Base-by-base conservation (phyloP, 2,888 invertebrate genomes). In the Drosophila lacicola region DNA sequence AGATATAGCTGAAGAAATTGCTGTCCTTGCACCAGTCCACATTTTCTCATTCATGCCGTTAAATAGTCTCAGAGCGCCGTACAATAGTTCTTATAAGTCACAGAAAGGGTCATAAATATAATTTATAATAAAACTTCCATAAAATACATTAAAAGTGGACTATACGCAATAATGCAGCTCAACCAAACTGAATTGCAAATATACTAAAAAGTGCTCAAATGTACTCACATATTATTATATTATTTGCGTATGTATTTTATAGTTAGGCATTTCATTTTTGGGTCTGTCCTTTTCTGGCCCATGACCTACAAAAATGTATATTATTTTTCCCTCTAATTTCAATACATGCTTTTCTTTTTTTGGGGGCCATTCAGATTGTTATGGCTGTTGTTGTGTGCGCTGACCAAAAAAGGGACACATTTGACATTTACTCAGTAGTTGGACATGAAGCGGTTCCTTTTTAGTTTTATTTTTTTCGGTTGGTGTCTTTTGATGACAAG, bases 361-460 rank as follows among this genome's bases (percentile, higher is more conserved):
- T 13, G 36, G 21, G 39, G 5, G 21, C 37, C 25, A 13, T 21
- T n/a, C 25, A 62, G 9, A 36, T 29, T 33, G 10, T 17, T 19
- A 11, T 36, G 36, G 19, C 55, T 34, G 45, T 36, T 57, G 50
- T 47, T 41, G 37, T 65, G 64, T 70, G 64, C 17, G 50, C 36
- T 57, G 36, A 34, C 69, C 44, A 53, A 55, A 41, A 56, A 58
- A 67, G 49, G 55, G 58, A 63, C 67, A 72, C 72, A 70, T 60
- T 76, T 76, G 73, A 76, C 76, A 76, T 77, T 76, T 72, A 42
- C 61, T 61, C 50, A 61, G 57, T 33, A 6, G 57, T 60, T 60
- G 60, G 60, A 64, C 45, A 60, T 71, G 51, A 71, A 51, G 39
- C 29, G 50, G 55, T 63, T 72, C 37, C 21, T 42, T 53, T 64